Conservation (phyloP, 2,888 invertebrate species). For the Epinotia brunnichana region DNA sequence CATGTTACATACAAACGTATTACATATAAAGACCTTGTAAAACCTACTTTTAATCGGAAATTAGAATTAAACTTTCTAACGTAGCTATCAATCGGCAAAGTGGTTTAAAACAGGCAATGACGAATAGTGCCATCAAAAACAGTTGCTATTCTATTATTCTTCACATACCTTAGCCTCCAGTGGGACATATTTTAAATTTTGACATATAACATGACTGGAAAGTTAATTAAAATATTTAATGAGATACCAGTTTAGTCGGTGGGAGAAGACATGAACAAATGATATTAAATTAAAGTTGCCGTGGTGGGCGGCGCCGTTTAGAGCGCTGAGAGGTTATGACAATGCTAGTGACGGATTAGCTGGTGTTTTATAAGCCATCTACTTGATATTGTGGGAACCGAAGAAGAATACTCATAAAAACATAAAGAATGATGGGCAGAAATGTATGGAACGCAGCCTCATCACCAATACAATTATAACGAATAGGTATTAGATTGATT, state of each 20-base stretch:
- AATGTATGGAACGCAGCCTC: no score
- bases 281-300: conserved; percentile 74
- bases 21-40: not conserved
- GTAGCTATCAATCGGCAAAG: not conserved
- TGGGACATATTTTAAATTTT: conserved; percentile 67
- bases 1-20: not conserved
- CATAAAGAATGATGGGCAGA: no score
- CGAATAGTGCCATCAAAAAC: conserved; percentile 34
- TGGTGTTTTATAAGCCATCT: conserved; percentile 47
- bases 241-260: conserved; percentile 70
- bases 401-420: not conserved
- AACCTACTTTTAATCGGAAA: not conserved
- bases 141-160: conserved; percentile 38
- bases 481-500: no score
- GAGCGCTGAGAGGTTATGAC: conserved; percentile 52
- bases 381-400: conserved; percentile 22
- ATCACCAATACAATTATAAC: no score
- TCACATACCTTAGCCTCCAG: conserved; percentile 52
- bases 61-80: not conserved
- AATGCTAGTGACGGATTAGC: conserved; percentile 49
- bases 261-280: conserved; percentile 78
- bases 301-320: conserved; percentile 63
- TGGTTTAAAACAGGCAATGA: conserved; percentile 3
- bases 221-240: conserved; percentile 82
- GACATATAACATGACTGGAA: conserved; percentile 69